Evolutionary conservation across 2,797 vertebrate genomes (phyloP).

Genomic region (Mastacembelus armatus): DNA sequence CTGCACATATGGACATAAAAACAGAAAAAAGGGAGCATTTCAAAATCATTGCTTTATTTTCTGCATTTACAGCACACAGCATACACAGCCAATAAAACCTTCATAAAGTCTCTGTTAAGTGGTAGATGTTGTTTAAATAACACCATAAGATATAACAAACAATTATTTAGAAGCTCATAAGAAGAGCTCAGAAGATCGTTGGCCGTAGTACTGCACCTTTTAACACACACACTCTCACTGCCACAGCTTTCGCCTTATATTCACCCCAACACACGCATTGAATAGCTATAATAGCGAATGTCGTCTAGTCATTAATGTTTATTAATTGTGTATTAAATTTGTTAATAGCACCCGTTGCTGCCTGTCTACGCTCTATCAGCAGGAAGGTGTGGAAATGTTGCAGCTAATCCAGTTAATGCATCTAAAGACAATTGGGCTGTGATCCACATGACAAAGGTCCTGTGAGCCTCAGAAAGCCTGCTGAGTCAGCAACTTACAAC

Average conservation of each 20-base stretch:
- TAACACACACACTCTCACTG: background rate
- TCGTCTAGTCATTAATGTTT: background rate
- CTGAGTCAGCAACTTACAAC: conserved; percentile 78
- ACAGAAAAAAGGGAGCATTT: too few species aligned
- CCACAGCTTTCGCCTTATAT: background rate
- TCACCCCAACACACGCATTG: background rate
- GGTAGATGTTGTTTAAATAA: too few species aligned
- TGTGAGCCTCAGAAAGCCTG: conserved; percentile 74
- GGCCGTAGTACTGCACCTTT: background rate
- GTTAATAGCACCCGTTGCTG: too few species aligned
- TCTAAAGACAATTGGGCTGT: conserved; percentile 76
- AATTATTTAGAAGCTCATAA: too few species aligned
- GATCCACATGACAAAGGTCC: conserved; percentile 79
- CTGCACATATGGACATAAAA: too few species aligned
- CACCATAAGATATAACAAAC: too few species aligned
- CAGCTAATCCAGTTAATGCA: conserved; percentile 71
- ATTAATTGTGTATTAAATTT: too few species aligned
- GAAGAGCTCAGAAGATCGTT: too few species aligned
- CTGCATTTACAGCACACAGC: too few species aligned
- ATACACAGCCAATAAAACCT: too few species aligned
- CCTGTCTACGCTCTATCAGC: conserved; percentile 3
- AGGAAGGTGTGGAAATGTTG: conserved; percentile 65
- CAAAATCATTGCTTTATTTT: too few species aligned
- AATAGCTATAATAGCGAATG: background rate
- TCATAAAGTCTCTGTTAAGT: too few species aligned